Base-by-base conservation (phyloP, 2,888 invertebrate genomes). In the Synanthedon andrenaeformis region DNA sequence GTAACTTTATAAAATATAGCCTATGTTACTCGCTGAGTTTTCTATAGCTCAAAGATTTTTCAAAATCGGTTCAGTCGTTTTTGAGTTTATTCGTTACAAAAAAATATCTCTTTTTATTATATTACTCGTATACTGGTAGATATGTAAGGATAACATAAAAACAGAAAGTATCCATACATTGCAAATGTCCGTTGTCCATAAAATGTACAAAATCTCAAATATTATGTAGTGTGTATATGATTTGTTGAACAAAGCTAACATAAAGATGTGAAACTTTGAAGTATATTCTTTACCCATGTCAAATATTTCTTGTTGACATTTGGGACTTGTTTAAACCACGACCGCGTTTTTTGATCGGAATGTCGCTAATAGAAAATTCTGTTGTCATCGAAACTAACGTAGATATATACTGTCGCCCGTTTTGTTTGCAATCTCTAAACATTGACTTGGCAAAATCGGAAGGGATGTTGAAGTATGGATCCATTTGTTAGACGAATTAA, bases 251-350 rank as follows among this genome's bases (percentile, higher is more conserved):
- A 56, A 52, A 51, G 56, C 53, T 53, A 55, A 55, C 54, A 56
- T 56, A 56, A 56, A 60, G 56, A 55, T 56, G 55, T 53, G 54
- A 53, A 56, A 57, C 49, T 57, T 55, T 17, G 35, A 23, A 42
- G 51, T 50, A 48, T 49, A 52, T 55, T 14, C 50, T 35, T 49
- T 51, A 49, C 52, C 56, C 56, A 59, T 59, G 62, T 59, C 61
- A 60, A 62, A 64, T 56, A 58, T 53, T 53, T 53, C 53, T 54
- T 59, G 58, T 63, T 61, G 61, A 59, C 58, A 55, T 48, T 56
- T 53, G 53, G 55, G 55, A 55, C 57, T 57, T 61, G 61, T 62
- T 58, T 58, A 57, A 59, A 54, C 59, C 58, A 55, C 53, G 58
- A 54, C 53, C 56, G 56, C 8, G 45, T 50, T 54, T 42, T 55